Evolutionary conservation across 2,888 invertebrate species (phyloP), one percentile per base, ranked within the genome.

Genomic region (Osedax fenrisi): DNA sequence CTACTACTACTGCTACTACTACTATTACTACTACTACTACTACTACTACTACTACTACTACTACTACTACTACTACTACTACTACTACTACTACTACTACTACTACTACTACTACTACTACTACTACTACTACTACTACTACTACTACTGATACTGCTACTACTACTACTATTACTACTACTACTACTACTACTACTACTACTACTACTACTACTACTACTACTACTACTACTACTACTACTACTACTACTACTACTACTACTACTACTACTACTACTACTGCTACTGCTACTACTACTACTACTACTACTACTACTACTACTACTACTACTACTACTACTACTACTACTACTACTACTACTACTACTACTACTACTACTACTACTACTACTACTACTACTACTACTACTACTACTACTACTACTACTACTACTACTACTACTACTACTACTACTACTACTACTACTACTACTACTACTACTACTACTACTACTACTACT

Each of bases 31-130:
- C 69, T 69, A 69, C 69, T 69, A 25, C 69, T 69, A 1, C 69
- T 69, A 69, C 1, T 69, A 69, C 69, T 69, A 69, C 69, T 69
- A 69, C 1, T 69, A 69, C 69, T 69, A 69, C 69, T 69, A 69
- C 69, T 69, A 25, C 69, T 69, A 69, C 69, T 69, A 1, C 69
- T 69, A 69, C 1, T 69, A 69, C 69, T 69, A 69, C 69, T 69
- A 69, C 69, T 69, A 69, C 69, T 69, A 1, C 69, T 69, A 69
- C 69, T 26, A 25, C 0, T 76, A 56, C 56, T 56, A 56, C 56
- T 56, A 1, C 56, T 56, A 1, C 56, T 56, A 56, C 56, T 56
- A 1, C 56, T 56, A 69, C 0, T 26, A 69, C 69, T 69, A 69
- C 69, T 69, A 69, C 69, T 56, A 17, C 24, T 56, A 56, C 56